Evolutionary conservation across 2,113 vertebrate species (phyloP), one percentile per base, ranked within the genome.

Genomic region (Potamarius usumacintae): DNA sequence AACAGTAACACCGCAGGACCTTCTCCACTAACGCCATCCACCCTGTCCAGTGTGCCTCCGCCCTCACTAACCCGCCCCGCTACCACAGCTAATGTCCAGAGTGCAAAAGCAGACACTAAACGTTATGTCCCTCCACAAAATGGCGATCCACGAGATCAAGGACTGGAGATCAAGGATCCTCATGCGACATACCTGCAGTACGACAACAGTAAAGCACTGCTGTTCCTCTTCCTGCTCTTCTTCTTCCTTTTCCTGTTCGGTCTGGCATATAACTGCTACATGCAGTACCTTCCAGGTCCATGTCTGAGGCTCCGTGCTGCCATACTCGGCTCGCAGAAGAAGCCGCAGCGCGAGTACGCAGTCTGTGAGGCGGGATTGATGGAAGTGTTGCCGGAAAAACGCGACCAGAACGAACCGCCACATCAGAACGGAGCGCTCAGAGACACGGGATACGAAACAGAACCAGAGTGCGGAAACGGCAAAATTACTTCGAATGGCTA

Each of bases 401-500:
- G 95, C 0, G 92, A 96, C 89, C 93, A 94, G 84, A 95, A 94
- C 34, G 93, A 92, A 88, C 91, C 83, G 0, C 86, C 71, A 22
- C 86, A 78, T 3, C 96, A 96, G 89, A 97, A 97, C 0, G 96
- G 96, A 6, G 96, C 96, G 0, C 96, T 97, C 0, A 95, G 96
- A 0, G 98, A 99, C 94, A 99, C 97, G 0, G 97, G 97, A 77
- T 99, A 99, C 0, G 97, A 99, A 93, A 99, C 98, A 0, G 98
- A 99, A 86, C 96, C 96, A 0, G 98, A 99, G 89, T 97, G 94
- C 0, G 94, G 94, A 34, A 98, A 97, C 10, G 96, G 97, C 18
- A 95, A 94, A 65, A 88, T 96, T 78, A 95, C 94, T 57, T 95
- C 95, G 0, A 93, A 94, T 42, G 94, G 95, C 9, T 94, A 93